phyloP scores from a whole-genome alignment of 2,797 vertebrate species.

The Enteromius unitaeniatus region DNA sequence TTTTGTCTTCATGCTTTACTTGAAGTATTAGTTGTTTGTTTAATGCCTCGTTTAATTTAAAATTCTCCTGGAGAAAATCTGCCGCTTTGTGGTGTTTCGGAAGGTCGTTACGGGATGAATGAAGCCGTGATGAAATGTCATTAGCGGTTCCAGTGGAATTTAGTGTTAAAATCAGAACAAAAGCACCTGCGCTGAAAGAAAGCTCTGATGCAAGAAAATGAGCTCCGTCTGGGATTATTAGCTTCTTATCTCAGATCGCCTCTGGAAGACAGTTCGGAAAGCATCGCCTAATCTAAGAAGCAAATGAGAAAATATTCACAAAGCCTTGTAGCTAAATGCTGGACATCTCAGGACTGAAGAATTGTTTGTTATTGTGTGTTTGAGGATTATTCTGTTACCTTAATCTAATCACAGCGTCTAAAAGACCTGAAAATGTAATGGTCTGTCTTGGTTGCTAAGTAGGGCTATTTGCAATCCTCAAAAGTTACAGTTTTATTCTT shows the following conservation, averaged over 20 bases:
- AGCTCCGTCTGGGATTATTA: slow-evolving; percentile 48
- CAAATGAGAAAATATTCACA: slow-evolving; percentile 24
- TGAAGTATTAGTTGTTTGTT: slow-evolving; percentile 36
- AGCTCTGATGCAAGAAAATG: slow-evolving; percentile 39
- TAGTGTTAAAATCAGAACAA: slow-evolving; percentile 33
- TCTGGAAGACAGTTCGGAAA: slow-evolving; percentile 26
- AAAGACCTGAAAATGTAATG: no score
- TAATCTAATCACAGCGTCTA: neutral
- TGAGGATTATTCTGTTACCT: neutral
- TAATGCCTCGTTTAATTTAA: slow-evolving; percentile 33
- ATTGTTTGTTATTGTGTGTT: slow-evolving; percentile 13
- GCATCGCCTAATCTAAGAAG: slow-evolving; percentile 29
- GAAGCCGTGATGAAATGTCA: slow-evolving; percentile 43
- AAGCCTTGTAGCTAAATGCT: slow-evolving; percentile 43
- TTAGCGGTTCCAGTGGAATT: slow-evolving; percentile 36
- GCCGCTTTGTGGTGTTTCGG: neutral
- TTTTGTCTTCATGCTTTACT: slow-evolving; percentile 32
- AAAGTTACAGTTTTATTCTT: neutral
- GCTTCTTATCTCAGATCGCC: slow-evolving; percentile 42
- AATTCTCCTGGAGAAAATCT: slow-evolving; percentile 7
- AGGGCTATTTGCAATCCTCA: neutral
- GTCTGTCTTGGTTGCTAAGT: neutral
- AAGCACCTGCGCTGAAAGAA: slow-evolving; percentile 42
- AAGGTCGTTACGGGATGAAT: slow-evolving; percentile 21
- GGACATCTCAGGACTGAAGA: slow-evolving; percentile 15